phyloP scores from a whole-genome alignment of 2,888 invertebrate species.

The Pseudococcus viburni region DNA sequence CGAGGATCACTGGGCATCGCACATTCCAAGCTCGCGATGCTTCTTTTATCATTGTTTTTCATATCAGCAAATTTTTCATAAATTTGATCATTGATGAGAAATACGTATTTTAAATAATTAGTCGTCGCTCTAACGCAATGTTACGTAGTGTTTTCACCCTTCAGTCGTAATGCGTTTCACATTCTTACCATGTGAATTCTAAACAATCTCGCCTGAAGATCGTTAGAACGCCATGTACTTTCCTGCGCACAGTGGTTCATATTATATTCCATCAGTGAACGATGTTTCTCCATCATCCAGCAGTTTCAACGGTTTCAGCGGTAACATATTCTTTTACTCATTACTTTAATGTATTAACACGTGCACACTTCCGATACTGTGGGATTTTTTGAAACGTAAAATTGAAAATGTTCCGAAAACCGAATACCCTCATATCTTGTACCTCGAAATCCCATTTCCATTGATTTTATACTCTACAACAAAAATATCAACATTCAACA shows the following conservation, averaged over 20 bases:
- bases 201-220: background rate
- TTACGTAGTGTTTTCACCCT: background rate
- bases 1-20: too few relatives aligned
- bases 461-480: too few relatives aligned
- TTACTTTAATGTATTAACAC: background rate
- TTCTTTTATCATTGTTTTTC: background rate
- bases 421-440: too few relatives aligned
- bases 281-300: slow-evolving; percentile 58
- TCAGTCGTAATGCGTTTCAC: background rate
- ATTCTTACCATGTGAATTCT: background rate
- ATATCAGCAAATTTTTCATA: background rate
- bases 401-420: too few relatives aligned
- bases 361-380: background rate
- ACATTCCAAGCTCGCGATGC: background rate
- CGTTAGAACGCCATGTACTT: slow-evolving; percentile 48
- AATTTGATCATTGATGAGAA: too few relatives aligned
- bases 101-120: background rate
- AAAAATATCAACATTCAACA: too few relatives aligned
- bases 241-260: slow-evolving; percentile 49
- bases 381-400: too few relatives aligned
- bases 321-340: background rate
- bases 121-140: background rate
- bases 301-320: slow-evolving; percentile 56
- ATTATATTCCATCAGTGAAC: slow-evolving; percentile 22
- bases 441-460: too few relatives aligned